Evolutionary conservation across 1,140 invertebrate species (phyloP), one percentile per base, ranked within the genome.

Genomic region (Drosophila sp.): DNA sequence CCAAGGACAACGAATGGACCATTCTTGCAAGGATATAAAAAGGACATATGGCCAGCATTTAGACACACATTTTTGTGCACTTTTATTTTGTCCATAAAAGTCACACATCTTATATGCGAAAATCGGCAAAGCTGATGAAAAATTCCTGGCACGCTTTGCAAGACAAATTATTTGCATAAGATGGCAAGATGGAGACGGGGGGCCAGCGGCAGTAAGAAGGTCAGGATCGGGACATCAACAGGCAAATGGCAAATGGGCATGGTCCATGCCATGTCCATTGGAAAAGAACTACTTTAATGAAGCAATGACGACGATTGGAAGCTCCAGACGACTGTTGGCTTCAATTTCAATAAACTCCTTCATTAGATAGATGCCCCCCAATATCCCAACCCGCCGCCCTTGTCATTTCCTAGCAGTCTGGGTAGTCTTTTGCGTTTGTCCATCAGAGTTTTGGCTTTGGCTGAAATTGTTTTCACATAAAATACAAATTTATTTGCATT

Each of bases 401-500:
- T 27, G 17, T 50, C 44, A 50, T 27, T 50, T 50, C 2, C 44
- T n/a, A 40, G 58, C 72, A 68, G 80, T 66, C 70, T 76, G 66
- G 72, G 60, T 35, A 73, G 60, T 65, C 57, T 41, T 67, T 40
- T 57, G 57, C 71, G 60, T 60, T 62, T 75, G 70, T 78, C 60
- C 67, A 71, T 77, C 74, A 76, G 67, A 68, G 61, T 56, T 66
- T 55, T 67, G 74, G 69, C 71, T 83, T 73, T 73, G 71, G 66
- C 76, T 50, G 79, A 86, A 86, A 86, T 86, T 86, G 83, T 86
- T 86, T 89, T 86, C 83, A 67, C 83, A 86, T 86, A 86, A 86
- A 86, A 86, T 87, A 86, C 84, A 86, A 86, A 86, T 86, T 86
- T 86, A 86, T 86, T 86, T 86, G 84, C 83, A 86, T 86, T 86